phyloP scores from a whole-genome alignment of 2,797 vertebrate genomes.

The Anguilla pacifica region DNA sequence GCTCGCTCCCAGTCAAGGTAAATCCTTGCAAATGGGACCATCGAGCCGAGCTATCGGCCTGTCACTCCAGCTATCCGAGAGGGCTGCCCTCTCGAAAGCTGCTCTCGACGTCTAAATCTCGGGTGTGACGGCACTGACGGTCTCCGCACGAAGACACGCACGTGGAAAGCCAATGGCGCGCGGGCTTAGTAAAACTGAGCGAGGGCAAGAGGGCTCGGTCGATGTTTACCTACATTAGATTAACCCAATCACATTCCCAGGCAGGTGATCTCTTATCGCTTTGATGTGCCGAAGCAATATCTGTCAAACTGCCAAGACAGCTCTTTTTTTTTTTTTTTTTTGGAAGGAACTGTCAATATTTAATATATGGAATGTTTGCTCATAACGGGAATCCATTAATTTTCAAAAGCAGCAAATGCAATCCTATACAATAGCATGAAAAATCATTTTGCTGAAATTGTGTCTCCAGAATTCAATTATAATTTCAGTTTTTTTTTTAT shows the following conservation, averaged over 20 bases:
- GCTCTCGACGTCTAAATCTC: slow-evolving; percentile 12
- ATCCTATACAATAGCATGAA: not conserved
- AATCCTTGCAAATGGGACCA: not conserved
- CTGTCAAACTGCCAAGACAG: slow-evolving; percentile 2
- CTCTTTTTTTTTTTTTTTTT: not conserved
- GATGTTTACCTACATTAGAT: slow-evolving; percentile 14
- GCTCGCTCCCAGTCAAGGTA: not conserved
- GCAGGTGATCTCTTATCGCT: not conserved
- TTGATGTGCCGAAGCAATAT: slow-evolving; percentile 2
- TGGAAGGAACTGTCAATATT: not conserved
- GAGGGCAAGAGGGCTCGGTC: not conserved
- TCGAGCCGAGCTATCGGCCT: not conserved
- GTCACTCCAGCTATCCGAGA: not conserved
- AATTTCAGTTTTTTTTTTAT: not conserved
- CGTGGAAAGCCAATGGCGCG: not conserved
- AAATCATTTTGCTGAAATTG: not conserved
- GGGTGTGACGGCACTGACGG: not conserved
- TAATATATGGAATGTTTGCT: not conserved
- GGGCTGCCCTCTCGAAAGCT: not conserved
- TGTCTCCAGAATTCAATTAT: not conserved
- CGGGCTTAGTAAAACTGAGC: not conserved
- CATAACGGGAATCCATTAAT: not conserved
- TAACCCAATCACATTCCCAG: slow-evolving; percentile 9
- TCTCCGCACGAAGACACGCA: not conserved
- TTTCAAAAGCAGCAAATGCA: not conserved